Evolutionary conservation across 2,113 vertebrate species (phyloP), one percentile per base, ranked within the genome.

Genomic region (Sciurus niger): DNA sequence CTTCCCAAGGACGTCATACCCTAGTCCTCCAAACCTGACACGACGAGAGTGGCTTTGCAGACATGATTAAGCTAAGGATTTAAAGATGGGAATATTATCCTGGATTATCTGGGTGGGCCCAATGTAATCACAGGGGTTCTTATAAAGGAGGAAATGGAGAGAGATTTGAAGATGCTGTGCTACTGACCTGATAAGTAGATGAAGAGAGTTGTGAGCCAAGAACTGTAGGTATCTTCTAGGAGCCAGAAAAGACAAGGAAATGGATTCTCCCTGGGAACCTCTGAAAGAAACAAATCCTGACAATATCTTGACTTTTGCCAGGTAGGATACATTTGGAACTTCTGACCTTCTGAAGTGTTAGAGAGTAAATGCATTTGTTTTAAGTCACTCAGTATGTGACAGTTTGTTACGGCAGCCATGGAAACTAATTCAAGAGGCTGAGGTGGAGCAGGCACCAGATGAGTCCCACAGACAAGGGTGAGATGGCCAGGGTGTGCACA

Each of bases 401-500:
- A 9, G n/a, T 34, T 70, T 24, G 11, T 90, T 24, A 8, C 3
- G 17, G 13, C 51, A 79, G 24, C 37, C 18, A 16, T 0, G 8
- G 37, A 40, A 91, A 40, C 34, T 12, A 34, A 17, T 10, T 18
- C 60, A 55, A 30, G 30, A 28, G 46, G 25, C 40, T 13, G 8
- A 32, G 24, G 46, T 17, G 37, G 34, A 58, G 16, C 40, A 63
- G 53, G 86, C 0, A 4, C 4, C 18, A 1, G 6, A 1, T 6
- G 34, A 51, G n/a, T 4, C 25, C 43, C 32, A 4, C 28, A 55
- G 87, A 58, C 48, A n/a, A 40, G 70, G 63, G 18, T 12, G 22
- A 67, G 40, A 13, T 17, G 28, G 25, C 7, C 43, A 28, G 48
- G 14, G 32, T 0, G 0, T 0, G 9, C 25, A 25, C 5, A 0